Evolutionary conservation across 2,888 invertebrate species (phyloP).

Genomic region (Malacosoma neustria): DNA sequence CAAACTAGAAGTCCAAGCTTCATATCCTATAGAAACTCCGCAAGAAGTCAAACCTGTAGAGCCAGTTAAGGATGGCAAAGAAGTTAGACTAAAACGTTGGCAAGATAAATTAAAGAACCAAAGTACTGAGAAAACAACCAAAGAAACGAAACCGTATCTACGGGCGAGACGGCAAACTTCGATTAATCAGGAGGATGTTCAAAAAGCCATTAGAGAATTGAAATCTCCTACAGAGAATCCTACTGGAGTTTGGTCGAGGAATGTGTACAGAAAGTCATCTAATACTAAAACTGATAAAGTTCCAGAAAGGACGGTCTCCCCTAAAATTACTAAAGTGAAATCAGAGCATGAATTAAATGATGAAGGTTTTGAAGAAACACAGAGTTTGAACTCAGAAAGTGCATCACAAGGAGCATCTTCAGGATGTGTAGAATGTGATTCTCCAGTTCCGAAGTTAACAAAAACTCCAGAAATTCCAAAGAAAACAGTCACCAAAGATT

Average conservation of each 20-base stretch:
- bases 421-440: conserved; percentile 78
- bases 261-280: conserved; percentile 49
- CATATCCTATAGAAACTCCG: conserved; percentile 57
- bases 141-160: conserved; percentile 58
- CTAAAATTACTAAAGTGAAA: conserved; percentile 68
- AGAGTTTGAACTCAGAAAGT: conserved; percentile 90
- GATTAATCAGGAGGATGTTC: conserved; percentile 81
- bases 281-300: conserved; percentile 37
- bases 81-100: conserved; percentile 79
- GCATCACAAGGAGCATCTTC: conserved; percentile 90
- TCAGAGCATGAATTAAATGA: conserved; percentile 86
- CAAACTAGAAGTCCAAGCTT: conserved; percentile 67
- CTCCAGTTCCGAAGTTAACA: conserved; percentile 59
- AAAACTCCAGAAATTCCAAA: conserved; percentile 57
- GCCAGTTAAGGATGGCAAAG: conserved; percentile 68
- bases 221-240: conserved; percentile 77
- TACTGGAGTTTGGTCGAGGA: conserved; percentile 76
- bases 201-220: conserved; percentile 78
- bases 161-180: conserved; percentile 79
- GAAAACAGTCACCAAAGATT: conserved; percentile 69
- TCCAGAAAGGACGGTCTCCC: conserved; percentile 50
- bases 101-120: conserved; percentile 79
- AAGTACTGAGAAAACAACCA: conserved; percentile 63
- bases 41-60: conserved; percentile 49
- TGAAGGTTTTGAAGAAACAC: conserved; percentile 93